Conservation (phyloP, 2,797 vertebrate species). For the Gymnocypris eckloni region DNA sequence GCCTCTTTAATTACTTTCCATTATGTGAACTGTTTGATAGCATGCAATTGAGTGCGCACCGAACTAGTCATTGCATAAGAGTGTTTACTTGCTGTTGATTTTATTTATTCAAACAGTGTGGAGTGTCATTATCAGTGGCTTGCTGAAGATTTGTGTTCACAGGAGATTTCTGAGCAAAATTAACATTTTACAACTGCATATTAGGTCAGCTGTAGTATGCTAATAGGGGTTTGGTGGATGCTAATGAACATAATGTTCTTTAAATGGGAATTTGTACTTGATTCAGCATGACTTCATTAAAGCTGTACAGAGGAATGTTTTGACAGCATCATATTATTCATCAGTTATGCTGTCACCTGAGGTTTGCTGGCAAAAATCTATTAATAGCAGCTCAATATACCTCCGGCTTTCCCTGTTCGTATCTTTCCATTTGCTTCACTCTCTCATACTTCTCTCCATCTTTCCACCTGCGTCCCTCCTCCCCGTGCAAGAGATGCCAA, state of each 20-base stretch:
- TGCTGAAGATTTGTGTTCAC: slow-evolving; percentile 32
- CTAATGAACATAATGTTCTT: slow-evolving; percentile 48
- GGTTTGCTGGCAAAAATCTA: slow-evolving; percentile 37
- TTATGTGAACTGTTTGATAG: slow-evolving; percentile 34
- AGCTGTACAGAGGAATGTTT: slow-evolving; percentile 21
- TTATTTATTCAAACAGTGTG: slow-evolving; percentile 42
- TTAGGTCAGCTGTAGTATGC: slow-evolving; percentile 40
- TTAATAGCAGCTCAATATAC: slow-evolving; percentile 39
- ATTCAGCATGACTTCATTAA: slow-evolving; percentile 40
- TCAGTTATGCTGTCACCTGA: slow-evolving; percentile 29
- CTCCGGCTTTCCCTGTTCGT: slow-evolving; percentile 5
- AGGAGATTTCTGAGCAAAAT: slow-evolving; percentile 45
- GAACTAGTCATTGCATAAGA: slow-evolving; percentile 8
- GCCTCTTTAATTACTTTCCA: slow-evolving; percentile 33
- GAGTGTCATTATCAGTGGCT: slow-evolving; percentile 22
- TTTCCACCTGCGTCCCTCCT: slow-evolving; percentile 60
- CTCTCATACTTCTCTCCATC: slow-evolving; percentile 43
- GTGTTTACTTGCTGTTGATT: slow-evolving; percentile 48
- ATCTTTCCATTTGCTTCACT: slow-evolving; percentile 42
- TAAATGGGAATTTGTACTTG: slow-evolving; percentile 51
- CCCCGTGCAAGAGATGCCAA: slow-evolving; percentile 56
- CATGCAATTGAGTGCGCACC: slow-evolving; percentile 6
- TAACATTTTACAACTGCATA: slow-evolving; percentile 47
- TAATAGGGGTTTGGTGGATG: slow-evolving; percentile 46
- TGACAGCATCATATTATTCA: slow-evolving; percentile 33